Evolutionary conservation across 23 tunicate genomes (phyloP), one percentile per base, ranked within the genome.

Genomic region (Clavelina lepadiformis): DNA sequence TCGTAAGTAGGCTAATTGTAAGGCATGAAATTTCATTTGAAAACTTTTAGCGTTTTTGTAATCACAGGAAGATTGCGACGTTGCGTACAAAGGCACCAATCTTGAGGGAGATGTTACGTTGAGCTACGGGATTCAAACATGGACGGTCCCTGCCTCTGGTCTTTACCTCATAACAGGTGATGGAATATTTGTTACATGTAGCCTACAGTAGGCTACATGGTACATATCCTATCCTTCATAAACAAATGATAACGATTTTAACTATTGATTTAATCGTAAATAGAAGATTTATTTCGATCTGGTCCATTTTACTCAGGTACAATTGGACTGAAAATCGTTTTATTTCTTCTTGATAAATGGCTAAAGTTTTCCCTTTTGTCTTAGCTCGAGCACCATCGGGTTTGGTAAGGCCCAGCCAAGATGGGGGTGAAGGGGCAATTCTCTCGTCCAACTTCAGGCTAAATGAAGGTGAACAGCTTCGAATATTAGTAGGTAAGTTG

Each of bases 81-180:
- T 21, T 31, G 83, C 79, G 3, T 89, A 89, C 55, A 31, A 51
- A 64, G 83, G 51, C 13, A 74, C 97, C 5, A 89, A 67, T 50
- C 78, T 89, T 7, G 83, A 69, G 27, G 80, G 75, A 3, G 80
- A 81, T 37, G 74, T 75, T 28, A 46, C 51, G 34, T 75, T 89
- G 18, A 51, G 33, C 13, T 24, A 70, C 35, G 97, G 97, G 3
- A 45, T 89, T 32, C 97, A 89, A 75, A 58, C 31, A 2, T 89
- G 97, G 97, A 70, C 63, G 1, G 97, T 67, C 33, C 97, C 97
- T 3, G 57, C 51, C 23, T 69, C 97, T 0, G 97, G 97, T 34
- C 57, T 89, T 37, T 89, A 81, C 56, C 58, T 89, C 3, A 63
- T 89, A 6, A 81, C 97, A 47, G 97, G 97, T 89, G 31, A 26